Evolutionary conservation across 2,888 invertebrate genomes (phyloP).

Genomic region (Masnerella sp.): DNA sequence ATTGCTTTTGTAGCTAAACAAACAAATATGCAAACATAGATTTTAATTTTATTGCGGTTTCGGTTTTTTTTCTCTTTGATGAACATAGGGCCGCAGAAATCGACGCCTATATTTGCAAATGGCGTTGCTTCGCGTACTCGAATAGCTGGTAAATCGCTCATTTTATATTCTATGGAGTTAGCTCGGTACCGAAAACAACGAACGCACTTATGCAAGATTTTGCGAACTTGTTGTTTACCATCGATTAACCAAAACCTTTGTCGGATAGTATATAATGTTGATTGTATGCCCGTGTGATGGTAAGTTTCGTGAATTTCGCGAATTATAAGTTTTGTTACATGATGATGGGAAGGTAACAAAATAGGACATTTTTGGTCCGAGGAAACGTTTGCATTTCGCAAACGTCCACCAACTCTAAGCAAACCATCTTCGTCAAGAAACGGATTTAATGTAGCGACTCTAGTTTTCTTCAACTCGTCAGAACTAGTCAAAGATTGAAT

Average conservation of each 20-base stretch:
- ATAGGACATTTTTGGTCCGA: conserved; percentile 3
- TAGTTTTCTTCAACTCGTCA: not conserved
- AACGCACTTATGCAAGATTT: conserved; percentile 27
- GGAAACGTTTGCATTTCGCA: not conserved
- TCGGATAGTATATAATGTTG: not conserved
- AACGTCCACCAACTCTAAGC: conserved; percentile 3
- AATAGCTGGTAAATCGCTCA: conserved; percentile 29
- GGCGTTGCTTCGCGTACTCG: conserved; percentile 14
- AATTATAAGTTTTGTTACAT: conserved; percentile 3
- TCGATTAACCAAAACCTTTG: not conserved
- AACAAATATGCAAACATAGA: conserved; percentile 61
- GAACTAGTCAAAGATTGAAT: too few species aligned
- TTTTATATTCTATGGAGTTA: conserved; percentile 13
- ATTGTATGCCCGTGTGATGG: not conserved
- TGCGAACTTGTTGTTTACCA: conserved; percentile 23
- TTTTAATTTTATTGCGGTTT: conserved; percentile 44
- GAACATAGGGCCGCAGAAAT: conserved; percentile 59
- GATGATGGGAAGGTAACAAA: conserved; percentile 6
- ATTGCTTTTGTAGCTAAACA: conserved; percentile 31
- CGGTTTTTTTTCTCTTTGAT: conserved; percentile 40
- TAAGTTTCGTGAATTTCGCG: not conserved
- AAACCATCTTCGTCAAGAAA: conserved; percentile 5
- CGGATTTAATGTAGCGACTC: not conserved
- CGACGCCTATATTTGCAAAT: conserved; percentile 18
- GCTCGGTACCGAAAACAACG: conserved; percentile 38